Conservation (phyloP, 2,888 invertebrate species). For the Heterodera filipjevi region DNA sequence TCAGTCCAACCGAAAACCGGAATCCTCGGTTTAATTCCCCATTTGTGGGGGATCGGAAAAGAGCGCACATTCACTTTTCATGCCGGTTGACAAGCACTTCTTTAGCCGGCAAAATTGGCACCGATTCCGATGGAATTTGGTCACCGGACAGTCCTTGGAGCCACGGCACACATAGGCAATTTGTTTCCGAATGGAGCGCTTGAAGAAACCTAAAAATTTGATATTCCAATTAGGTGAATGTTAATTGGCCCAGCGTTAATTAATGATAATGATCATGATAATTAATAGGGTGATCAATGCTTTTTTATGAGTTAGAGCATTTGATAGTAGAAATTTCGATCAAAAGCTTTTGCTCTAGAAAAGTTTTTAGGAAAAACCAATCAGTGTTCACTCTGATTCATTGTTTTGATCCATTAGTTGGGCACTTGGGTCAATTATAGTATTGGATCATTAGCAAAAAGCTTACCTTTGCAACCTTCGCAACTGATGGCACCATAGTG, state of each 20-base stretch:
- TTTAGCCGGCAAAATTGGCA: constrained; percentile 97
- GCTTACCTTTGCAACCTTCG: constrained; percentile 77
- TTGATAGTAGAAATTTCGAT: too few species aligned
- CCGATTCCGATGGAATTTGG: constrained; percentile 95
- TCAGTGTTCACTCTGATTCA: too few species aligned
- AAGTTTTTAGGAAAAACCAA: too few species aligned
- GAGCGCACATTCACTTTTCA: constrained; percentile 87
- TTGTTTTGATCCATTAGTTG: too few species aligned
- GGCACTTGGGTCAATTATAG: too few species aligned
- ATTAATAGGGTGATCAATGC: too few species aligned
- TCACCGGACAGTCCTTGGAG: constrained; percentile 93
- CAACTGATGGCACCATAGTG: constrained; percentile 62
- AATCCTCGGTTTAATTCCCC: neutral
- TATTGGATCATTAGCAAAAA: neutral
- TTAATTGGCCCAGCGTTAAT: neutral
- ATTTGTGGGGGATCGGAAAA: constrained; percentile 7
- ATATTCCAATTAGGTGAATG: neutral
- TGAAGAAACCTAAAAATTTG: constrained; percentile 76
- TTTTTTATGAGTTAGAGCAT: too few species aligned
- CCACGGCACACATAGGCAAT: constrained; percentile 91
- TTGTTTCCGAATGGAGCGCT: constrained; percentile 87
- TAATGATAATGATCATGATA: neutral
- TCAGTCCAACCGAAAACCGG: too few species aligned
- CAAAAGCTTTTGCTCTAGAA: too few species aligned
- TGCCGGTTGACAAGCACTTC: constrained; percentile 95